Conservation (phyloP, 2,113 vertebrate genomes). For the Microcebus tavaratra region DNA sequence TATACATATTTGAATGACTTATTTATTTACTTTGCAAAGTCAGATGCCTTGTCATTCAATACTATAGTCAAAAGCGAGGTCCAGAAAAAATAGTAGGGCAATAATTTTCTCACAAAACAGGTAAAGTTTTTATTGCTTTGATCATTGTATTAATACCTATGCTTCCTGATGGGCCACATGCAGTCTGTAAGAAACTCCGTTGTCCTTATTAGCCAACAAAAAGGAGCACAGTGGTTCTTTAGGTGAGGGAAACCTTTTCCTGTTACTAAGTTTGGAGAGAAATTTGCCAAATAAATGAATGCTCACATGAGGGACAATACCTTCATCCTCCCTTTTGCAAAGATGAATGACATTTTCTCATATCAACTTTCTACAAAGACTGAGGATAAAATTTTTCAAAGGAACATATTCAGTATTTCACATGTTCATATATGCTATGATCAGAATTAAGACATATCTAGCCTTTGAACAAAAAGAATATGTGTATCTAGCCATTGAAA, state of each 20-base stretch:
- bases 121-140: not conserved
- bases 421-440: not conserved
- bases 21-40: not conserved
- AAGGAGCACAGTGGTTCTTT: not conserved
- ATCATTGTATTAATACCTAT: not conserved
- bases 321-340: not conserved
- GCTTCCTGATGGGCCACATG: not conserved
- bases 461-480: slow-evolving; percentile 8
- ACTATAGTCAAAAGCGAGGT: not conserved
- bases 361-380: not conserved
- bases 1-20: not conserved
- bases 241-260: not conserved
- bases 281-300: not conserved
- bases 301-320: not conserved
- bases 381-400: not conserved
- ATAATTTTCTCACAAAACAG: not conserved
- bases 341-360: not conserved
- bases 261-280: not conserved
- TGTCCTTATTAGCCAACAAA: not conserved
- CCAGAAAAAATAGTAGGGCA: not conserved
- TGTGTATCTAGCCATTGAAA: not conserved
- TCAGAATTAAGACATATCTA: not conserved
- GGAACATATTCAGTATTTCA: not conserved
- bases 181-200: not conserved
- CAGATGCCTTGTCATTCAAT: not conserved